Evolutionary conservation across 2,797 vertebrate genomes (phyloP).

Genomic region (Hafferia zeledoni): DNA sequence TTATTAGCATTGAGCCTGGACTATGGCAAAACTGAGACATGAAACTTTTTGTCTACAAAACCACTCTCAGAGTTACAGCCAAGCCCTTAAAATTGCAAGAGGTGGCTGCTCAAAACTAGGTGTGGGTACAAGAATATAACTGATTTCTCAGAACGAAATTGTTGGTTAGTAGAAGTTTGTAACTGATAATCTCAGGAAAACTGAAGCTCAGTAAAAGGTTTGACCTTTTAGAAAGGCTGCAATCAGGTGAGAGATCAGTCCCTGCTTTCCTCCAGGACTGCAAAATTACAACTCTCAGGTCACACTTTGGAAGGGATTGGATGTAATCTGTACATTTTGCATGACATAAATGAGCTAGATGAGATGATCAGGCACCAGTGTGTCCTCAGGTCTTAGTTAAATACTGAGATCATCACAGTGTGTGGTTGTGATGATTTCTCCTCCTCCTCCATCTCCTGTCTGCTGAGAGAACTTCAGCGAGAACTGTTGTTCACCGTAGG

Average conservation of each 20-base stretch:
- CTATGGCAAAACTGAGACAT: not conserved
- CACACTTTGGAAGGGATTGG: not conserved
- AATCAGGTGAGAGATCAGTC: not conserved
- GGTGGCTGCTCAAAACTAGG: not conserved
- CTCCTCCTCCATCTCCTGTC: not conserved
- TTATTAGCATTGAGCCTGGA: not conserved
- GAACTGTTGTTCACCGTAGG: not conserved
- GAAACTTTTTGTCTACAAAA: not conserved
- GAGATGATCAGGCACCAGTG: not conserved
- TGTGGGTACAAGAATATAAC: not conserved
- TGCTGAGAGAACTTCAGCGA: not conserved
- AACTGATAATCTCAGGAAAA: not conserved
- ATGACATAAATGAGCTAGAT: not conserved
- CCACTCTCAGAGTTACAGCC: not conserved
- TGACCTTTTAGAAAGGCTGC: not conserved
- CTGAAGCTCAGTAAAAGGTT: not conserved
- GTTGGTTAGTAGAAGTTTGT: not conserved
- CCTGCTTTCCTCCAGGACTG: not conserved
- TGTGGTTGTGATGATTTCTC: not conserved
- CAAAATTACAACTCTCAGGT: not conserved
- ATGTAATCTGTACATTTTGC: not conserved
- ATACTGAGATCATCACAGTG: not conserved
- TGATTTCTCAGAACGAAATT: not conserved
- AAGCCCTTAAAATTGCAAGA: not conserved
- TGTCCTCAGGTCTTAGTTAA: not conserved